Evolutionary conservation across 2,113 vertebrate species (phyloP).

Genomic region (Sinocyclocheilus rhinocerous): DNA sequence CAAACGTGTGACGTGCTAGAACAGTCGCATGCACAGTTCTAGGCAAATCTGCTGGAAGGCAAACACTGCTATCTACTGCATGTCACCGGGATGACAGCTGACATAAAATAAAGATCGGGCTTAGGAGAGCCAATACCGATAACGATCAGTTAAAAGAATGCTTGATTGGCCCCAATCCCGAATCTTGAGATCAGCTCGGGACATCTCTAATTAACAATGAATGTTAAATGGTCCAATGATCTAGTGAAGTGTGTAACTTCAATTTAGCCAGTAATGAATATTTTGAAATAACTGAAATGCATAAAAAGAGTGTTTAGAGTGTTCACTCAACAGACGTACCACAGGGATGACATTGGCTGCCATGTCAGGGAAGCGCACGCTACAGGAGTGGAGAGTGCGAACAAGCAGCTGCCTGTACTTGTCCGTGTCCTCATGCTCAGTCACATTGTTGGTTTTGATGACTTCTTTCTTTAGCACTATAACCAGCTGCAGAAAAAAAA

Average conservation of each 20-base stretch:
- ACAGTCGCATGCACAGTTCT: too few relatives aligned
- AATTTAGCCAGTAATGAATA: neutral
- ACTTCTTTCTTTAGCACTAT: conserved; percentile 99
- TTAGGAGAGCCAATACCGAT: too few relatives aligned
- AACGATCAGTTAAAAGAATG: too few relatives aligned
- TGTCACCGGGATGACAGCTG: too few relatives aligned
- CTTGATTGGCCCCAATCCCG: too few relatives aligned
- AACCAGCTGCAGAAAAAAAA: conserved; percentile 81
- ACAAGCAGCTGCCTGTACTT: conserved; percentile 97
- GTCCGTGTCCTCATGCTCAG: conserved; percentile 97
- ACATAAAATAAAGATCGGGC: too few relatives aligned
- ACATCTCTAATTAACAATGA: neutral
- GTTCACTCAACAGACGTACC: conserved; percentile 71
- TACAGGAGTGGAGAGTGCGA: conserved; percentile 95
- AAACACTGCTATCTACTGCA: too few relatives aligned
- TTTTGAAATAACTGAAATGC: neutral
- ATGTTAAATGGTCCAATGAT: neutral
- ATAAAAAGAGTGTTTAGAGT: too few relatives aligned
- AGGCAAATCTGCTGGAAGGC: too few relatives aligned
- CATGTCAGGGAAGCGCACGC: conserved; percentile 98
- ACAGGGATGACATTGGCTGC: conserved; percentile 99
- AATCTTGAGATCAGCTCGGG: too few relatives aligned
- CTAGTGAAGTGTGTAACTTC: neutral
- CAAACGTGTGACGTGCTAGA: too few relatives aligned
- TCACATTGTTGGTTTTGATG: conserved; percentile 98